phyloP scores from a whole-genome alignment of 1,140 invertebrate genomes.

The Drosophila arizonae region DNA sequence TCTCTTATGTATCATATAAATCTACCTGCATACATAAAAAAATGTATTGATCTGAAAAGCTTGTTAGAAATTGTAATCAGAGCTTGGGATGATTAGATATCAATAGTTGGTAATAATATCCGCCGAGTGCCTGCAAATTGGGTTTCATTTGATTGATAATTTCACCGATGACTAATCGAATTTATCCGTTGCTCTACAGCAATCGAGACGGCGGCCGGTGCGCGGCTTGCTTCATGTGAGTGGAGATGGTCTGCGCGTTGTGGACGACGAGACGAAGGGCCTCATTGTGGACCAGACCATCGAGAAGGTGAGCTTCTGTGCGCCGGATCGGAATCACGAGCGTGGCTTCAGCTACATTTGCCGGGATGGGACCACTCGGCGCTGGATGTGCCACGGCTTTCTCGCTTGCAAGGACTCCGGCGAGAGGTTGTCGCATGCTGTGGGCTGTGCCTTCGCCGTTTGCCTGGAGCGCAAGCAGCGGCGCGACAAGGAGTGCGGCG shows the following conservation, averaged over 20 bases:
- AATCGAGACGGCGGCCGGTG: conserved; percentile 92
- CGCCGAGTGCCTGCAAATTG: not conserved
- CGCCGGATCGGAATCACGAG: conserved; percentile 98
- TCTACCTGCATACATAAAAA: too few species aligned
- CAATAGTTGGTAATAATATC: not conserved
- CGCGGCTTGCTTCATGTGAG: conserved; percentile 97
- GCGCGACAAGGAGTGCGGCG: conserved; percentile 97
- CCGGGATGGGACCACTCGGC: conserved; percentile 86
- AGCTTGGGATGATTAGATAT: too few species aligned
- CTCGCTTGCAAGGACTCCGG: conserved; percentile 97
- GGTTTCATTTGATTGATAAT: not conserved
- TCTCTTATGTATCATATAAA: too few species aligned
- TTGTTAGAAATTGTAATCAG: too few species aligned
- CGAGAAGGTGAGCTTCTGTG: conserved; percentile 99
- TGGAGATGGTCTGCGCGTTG: conserved; percentile 97
- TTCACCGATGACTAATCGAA: not conserved
- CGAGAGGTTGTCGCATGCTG: conserved; percentile 98
- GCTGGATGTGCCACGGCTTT: conserved; percentile 99
- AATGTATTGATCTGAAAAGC: too few species aligned
- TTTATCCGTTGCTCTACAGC: conserved; percentile 85
- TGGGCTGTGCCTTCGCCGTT: conserved; percentile 99
- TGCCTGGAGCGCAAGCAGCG: conserved; percentile 99
- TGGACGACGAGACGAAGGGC: conserved; percentile 99
- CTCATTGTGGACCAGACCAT: conserved; percentile 99
- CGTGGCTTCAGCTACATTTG: conserved; percentile 93